Base-by-base conservation (phyloP, 2,113 vertebrate species). In the Pungitius pungitius region DNA sequence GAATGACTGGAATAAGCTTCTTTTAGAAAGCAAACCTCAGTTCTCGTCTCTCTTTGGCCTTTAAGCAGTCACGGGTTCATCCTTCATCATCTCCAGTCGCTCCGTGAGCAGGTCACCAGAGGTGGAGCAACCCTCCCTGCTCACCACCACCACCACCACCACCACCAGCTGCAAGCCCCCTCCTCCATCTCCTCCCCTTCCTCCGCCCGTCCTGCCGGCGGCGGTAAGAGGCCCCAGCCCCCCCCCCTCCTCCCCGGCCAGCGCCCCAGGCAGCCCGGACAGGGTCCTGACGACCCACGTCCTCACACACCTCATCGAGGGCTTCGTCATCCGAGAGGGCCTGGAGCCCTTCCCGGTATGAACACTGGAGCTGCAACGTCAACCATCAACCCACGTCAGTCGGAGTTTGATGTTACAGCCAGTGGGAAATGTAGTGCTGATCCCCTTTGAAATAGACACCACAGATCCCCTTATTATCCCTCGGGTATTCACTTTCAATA, bases 281-380 rank as follows among this genome's bases (percentile, higher is more conserved):
- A 95, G 92, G 83, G 95, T 96, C 56, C 95, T 95, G 20, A 96
- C 95, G 59, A 95, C 95, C 51, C 95, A 96, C 69, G 95, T 98
- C 87, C 91, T 98, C 80, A 98, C 96, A 39, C 96, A 98, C 24
- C 95, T 98, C 67, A 95, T 98, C 6, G 97, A 97, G 92, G 97
- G 97, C 59, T 98, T 98, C 88, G 95, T 98, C 72, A 97, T 98
- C 93, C 95, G 95, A 90, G 96, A 98, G 86, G 96, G 96, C 1
- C 90, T 97, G 87, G 96, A 97, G 78, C 96, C 97, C 0, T 98
- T 98, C 92, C 95, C 95, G 90, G 96, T 98, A 94, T 93, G 95
- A 95, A 45, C 39, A 0, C 47, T 57, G 69, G 71, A 63, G 63
- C 73, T 37, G 67, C 22, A 26, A 8, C 20, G 24, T 26, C 58